Evolutionary conservation across 2,113 vertebrate species (phyloP).

Genomic region (Gobio gobio): DNA sequence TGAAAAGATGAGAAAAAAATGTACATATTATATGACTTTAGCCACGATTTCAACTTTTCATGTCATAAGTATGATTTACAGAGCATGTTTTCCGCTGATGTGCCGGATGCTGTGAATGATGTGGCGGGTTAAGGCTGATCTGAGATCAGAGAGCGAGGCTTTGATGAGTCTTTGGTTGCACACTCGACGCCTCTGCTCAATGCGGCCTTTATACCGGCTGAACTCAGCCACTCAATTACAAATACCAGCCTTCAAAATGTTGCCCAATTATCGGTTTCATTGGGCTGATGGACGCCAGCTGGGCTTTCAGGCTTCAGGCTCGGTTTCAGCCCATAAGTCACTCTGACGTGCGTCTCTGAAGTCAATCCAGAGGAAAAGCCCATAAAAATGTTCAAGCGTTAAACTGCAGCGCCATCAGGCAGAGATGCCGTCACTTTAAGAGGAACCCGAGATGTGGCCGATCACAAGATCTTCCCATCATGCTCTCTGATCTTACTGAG

Average conservation of each 20-base stretch:
- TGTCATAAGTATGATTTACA: no score
- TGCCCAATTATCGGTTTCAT: constrained; percentile 9
- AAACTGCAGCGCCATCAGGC: background rate
- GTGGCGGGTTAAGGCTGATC: background rate
- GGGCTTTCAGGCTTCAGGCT: background rate
- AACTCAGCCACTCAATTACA: background rate
- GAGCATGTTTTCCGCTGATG: no score
- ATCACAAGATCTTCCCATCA: background rate
- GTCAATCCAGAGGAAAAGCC: constrained; percentile 12
- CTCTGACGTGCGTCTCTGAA: constrained; percentile 5
- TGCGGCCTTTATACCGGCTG: background rate
- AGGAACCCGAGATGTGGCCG: background rate
- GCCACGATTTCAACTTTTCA: no score
- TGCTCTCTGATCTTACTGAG: background rate
- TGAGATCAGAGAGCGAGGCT: background rate
- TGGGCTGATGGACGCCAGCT: constrained; percentile 23
- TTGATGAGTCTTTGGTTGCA: background rate
- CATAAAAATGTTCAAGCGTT: background rate
- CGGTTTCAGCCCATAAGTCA: background rate
- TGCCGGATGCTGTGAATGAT: no score
- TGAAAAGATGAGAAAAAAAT: no score
- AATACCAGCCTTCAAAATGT: constrained; percentile 7
- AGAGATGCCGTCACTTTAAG: background rate
- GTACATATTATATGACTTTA: no score
- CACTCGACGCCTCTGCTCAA: background rate